Evolutionary conservation across 2,888 invertebrate species (phyloP), one percentile per base, ranked within the genome.

Genomic region (Vannuccia rotundouncinata): DNA sequence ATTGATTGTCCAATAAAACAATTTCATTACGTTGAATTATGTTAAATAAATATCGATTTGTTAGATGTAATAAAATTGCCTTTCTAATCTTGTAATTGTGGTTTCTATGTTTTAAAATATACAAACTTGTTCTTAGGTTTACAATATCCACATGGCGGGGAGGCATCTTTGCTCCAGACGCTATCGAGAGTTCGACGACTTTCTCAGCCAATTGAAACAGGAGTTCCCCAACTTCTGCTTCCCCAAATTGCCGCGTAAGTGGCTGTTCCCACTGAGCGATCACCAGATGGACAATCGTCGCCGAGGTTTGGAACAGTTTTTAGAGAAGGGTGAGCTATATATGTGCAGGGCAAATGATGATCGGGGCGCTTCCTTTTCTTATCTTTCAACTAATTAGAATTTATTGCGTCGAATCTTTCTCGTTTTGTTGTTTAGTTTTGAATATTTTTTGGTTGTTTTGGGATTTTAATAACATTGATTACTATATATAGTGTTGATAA

Each of bases 71-170:
- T n/a, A n/a, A n/a, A n/a, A n/a, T n/a, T n/a, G n/a, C n/a, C n/a
- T n/a, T n/a, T n/a, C n/a, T n/a, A n/a, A n/a, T n/a, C n/a, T n/a
- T n/a, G n/a, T n/a, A n/a, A n/a, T n/a, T n/a, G n/a, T n/a, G n/a
- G n/a, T n/a, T n/a, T n/a, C n/a, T n/a, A n/a, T n/a, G n/a, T n/a
- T n/a, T n/a, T n/a, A n/a, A n/a, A n/a, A n/a, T n/a, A n/a, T n/a
- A n/a, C n/a, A n/a, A n/a, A n/a, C n/a, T n/a, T 66, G 2, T 66
- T 5, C 25, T 5, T 22, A 87, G 87, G 90, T 91, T 1, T 99
- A 94, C 89, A 98, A 98, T 87, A 96, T 99, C 82, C 96, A 99
- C 89, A 98, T 99, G 97, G 98, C 99, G 1, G 98, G 98, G 0
- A 90, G 98, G 45, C 98, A 98, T 87, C 90, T 99, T 79, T 99